Evolutionary conservation across 2,888 invertebrate genomes (phyloP).

Genomic region (Trachelus troglodyta): DNA sequence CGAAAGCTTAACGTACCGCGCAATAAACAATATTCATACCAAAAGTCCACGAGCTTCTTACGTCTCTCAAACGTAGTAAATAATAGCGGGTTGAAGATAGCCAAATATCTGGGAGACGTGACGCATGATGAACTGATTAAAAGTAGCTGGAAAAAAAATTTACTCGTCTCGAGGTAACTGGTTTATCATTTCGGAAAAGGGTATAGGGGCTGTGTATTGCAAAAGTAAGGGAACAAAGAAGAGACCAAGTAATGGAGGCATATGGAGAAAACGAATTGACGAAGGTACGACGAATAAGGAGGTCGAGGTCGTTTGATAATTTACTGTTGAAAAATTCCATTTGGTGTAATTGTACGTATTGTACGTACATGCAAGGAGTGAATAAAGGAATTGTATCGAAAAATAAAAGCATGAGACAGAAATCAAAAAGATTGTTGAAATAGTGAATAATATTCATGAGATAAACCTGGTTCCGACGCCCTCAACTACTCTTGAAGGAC

Average conservation of each 20-base stretch:
- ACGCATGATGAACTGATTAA: background rate
- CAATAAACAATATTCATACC: no score
- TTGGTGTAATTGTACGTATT: background rate
- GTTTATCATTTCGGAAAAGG: background rate
- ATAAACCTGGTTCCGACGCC: background rate
- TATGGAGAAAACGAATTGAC: conserved; percentile 9
- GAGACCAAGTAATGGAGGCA: conserved; percentile 11
- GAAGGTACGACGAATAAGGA: conserved; percentile 31
- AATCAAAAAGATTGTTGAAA: background rate
- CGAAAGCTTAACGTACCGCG: no score
- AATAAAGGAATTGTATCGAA: background rate
- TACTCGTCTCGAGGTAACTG: background rate
- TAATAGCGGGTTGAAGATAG: no score
- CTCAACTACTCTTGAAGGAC: conserved; percentile 12
- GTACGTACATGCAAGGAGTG: background rate
- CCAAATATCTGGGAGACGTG: no score
- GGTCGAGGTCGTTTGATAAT: conserved; percentile 47
- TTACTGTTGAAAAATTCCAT: background rate
- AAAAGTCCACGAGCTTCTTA: no score
- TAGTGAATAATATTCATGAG: background rate
- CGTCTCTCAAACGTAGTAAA: no score
- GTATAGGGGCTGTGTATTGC: background rate
- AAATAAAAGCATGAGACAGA: background rate
- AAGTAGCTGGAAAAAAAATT: background rate
- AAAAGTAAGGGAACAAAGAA: background rate